Base-by-base conservation (phyloP, 2,113 vertebrate species). In the Tragelaphus strepsiceros region DNA sequence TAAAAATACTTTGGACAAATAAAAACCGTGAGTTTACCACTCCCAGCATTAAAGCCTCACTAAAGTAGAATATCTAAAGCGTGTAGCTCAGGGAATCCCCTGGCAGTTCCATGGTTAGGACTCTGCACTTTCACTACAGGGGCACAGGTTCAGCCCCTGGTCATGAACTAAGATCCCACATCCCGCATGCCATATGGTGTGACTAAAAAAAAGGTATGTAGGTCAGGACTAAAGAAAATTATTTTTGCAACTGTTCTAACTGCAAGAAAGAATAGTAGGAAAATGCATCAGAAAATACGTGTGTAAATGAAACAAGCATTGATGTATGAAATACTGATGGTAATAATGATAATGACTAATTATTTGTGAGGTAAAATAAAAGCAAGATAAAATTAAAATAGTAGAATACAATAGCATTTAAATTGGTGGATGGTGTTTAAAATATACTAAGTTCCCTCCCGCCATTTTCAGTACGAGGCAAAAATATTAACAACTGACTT, bases 41-140 rank as follows among this genome's bases (percentile, higher is more conserved):
- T 71, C 46, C 71, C 0, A 43, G 46, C 32, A 80, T 28, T 28
- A 78, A 59, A 77, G 11, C 0, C n/a, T 91, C 46, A 53, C 59
- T 53, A 30, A 90, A 32, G 22, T 19, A 77, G 83, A 80, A 35
- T 22, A n/a, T n/a, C 28, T 80, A 5, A 53, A 43, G 21, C 46
- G 0, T 4, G 28, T 0, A 21, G 49, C 5, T 81, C 78, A 53
- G 9, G 28, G 9, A 81, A 10, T 32, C 3, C 46, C 16, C 78
- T 51, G 16, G 39, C 13, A 26, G 28, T 5, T 49, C 49, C 32
- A 16, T 1, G 10, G 46, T 32, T 32, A 53, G 46, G 78, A 12
- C 46, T 19, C 78, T 6, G 2, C 16, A 2, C 0, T 53, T 51
- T 30, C 78, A 32, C 5, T 7, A 0, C 16, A 32, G 5, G 28